Percentiles rank a stretch among this genome's conserved stretches.
Conservation (phyloP, 2,797 vertebrate genomes). For the Mareca penelope region DNA sequence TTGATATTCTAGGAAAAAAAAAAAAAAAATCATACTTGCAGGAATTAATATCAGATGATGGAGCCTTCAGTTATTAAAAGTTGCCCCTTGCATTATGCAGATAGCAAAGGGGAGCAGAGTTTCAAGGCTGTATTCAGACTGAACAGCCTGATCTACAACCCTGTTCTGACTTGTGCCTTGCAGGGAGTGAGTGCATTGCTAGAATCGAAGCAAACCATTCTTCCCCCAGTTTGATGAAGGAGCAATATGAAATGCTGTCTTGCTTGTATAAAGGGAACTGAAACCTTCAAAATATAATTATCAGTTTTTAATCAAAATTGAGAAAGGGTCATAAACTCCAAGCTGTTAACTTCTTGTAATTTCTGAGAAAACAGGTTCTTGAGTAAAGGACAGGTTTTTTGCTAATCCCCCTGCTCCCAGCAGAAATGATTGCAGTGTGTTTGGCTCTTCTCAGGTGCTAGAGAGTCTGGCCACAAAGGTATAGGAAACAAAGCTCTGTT, state of each 20-base stretch:
- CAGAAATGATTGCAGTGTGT: not conserved
- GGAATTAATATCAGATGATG: not conserved
- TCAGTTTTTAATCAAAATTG: not conserved
- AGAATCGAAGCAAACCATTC: not conserved
- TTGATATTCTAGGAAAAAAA: not conserved
- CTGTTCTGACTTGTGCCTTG: not conserved
- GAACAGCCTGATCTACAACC: not conserved
- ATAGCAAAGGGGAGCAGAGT: not conserved
- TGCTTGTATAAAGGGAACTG: too few species aligned
- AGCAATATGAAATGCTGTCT: not conserved
- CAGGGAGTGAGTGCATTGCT: not conserved
- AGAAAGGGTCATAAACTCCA: not conserved
- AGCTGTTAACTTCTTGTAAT: not conserved
- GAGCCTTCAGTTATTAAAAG: not conserved
- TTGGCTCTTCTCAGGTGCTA: not conserved
- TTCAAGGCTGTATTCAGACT: not conserved
- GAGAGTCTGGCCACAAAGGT: not conserved
- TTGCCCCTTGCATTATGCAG: not conserved
- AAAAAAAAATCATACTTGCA: not conserved
- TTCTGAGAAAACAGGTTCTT: not conserved
- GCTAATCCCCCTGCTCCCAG: not conserved
- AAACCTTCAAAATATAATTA: not conserved
- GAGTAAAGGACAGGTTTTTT: not conserved
- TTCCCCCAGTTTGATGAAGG: not conserved
- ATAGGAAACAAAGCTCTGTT: not conserved